Conservation (phyloP, 2,113 vertebrate genomes). For the Ameiurus melas region DNA sequence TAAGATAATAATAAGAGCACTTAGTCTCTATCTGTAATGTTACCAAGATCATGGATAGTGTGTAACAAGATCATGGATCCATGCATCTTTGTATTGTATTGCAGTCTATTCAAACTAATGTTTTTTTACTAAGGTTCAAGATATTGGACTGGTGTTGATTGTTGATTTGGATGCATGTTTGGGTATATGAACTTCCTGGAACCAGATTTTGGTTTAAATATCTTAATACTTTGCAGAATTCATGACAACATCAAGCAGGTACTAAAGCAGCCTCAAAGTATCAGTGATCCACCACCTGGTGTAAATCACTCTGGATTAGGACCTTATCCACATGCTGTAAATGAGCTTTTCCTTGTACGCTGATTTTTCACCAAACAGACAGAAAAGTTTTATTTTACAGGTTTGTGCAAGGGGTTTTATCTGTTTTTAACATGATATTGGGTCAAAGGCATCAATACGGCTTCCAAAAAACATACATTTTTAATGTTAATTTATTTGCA, state of each 20-base stretch:
- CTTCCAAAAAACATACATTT: not conserved
- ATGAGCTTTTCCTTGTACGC: not conserved
- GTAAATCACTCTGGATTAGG: not conserved
- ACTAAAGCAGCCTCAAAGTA: not conserved
- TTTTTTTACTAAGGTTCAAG: not conserved
- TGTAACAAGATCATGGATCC: too few species aligned
- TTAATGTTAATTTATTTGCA: not conserved
- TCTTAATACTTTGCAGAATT: not conserved
- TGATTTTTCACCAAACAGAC: too few species aligned
- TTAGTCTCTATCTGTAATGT: too few species aligned
- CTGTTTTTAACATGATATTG: not conserved
- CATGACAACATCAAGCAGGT: not conserved
- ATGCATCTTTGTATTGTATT: not conserved
- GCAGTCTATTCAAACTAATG: not conserved
- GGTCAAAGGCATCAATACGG: not conserved
- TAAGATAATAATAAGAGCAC: too few species aligned
- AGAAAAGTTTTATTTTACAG: not conserved
- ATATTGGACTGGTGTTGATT: too few species aligned
- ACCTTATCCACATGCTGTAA: not conserved
- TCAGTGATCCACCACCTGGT: not conserved
- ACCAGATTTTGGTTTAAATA: not conserved
- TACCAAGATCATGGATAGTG: too few species aligned
- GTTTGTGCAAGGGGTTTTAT: not conserved
- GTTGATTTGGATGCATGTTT: not conserved
- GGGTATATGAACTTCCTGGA: not conserved